Percentiles rank a stretch among this genome's conserved stretches.
Conservation (phyloP, 35 echinoderm and acorn worm species). For the Ophioderma brevispina region DNA sequence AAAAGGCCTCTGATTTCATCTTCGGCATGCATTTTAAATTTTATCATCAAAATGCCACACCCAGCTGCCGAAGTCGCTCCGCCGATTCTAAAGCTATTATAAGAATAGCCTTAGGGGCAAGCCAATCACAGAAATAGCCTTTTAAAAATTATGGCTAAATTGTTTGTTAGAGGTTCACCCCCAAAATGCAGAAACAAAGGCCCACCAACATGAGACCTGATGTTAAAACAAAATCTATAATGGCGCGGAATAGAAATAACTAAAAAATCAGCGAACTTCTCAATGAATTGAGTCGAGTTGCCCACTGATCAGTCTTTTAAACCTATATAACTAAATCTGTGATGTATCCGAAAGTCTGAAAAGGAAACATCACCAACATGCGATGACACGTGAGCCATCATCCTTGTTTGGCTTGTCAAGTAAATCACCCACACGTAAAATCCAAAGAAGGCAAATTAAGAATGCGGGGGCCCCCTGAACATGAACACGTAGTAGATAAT, state of each 20-base stretch:
- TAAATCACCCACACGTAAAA: conserved; percentile 20
- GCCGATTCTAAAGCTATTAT: too few relatives aligned
- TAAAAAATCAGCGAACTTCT: background rate
- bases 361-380: background rate
- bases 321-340: background rate
- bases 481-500: too few relatives aligned
- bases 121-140: background rate
- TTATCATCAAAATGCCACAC: too few relatives aligned
- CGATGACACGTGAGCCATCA: background rate
- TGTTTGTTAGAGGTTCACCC: too few relatives aligned
- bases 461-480: background rate
- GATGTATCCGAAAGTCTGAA: too few relatives aligned
- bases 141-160: background rate
- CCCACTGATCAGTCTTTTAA: too few relatives aligned
- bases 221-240: background rate
- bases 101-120: too few relatives aligned
- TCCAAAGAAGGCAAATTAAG: background rate
- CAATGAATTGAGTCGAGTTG: background rate
- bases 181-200: too few relatives aligned
- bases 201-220: too few relatives aligned
- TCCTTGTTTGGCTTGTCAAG: background rate
- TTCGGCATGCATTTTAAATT: too few relatives aligned
- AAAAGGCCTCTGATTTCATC: too few relatives aligned
- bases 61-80: too few relatives aligned
- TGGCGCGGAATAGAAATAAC: background rate